Conservation (phyloP, 2,113 vertebrate species). For the Psilopsiagon aymara region DNA sequence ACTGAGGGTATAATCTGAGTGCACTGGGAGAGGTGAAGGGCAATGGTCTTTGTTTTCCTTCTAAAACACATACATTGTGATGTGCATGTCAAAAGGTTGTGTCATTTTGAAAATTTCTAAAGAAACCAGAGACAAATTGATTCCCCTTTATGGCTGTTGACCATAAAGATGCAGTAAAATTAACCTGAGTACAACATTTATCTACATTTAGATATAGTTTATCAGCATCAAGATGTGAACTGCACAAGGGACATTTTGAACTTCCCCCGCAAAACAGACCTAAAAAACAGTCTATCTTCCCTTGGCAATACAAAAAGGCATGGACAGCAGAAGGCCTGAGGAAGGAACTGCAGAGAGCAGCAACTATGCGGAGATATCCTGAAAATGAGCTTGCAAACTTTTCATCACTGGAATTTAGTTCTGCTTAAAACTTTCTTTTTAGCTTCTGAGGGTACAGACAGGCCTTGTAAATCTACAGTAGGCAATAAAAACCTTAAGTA, state of each 20-base stretch:
- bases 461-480: background rate
- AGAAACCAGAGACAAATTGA: background rate
- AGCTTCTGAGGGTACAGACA: background rate
- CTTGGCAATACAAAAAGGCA: background rate
- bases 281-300: background rate
- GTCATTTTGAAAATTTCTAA: background rate
- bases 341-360: background rate
- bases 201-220: background rate
- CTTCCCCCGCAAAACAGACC: background rate
- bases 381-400: background rate
- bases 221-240: background rate
- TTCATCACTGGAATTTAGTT: background rate
- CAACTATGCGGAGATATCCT: background rate
- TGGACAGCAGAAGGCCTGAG: background rate
- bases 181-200: background rate
- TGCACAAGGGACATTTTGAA: background rate
- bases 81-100: background rate
- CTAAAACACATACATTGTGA: background rate
- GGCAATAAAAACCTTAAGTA: background rate
- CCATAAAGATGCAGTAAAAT: background rate
- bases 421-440: background rate
- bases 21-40: background rate
- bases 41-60: accelerated
- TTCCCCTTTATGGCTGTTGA: background rate
- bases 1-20: background rate